Conservation (phyloP, 1,140 invertebrate species). For the Drosophila nannoptera region DNA sequence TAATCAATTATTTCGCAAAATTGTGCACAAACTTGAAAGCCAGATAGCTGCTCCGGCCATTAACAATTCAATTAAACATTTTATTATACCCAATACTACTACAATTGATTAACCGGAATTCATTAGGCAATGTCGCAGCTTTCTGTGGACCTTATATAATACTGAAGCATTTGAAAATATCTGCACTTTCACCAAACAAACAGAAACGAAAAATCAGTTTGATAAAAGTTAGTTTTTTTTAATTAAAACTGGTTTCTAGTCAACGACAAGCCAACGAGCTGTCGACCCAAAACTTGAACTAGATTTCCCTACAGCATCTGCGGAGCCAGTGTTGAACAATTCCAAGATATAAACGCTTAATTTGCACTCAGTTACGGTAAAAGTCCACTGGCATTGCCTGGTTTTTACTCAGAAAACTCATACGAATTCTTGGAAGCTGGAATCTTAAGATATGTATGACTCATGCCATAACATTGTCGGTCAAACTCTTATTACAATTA, state of each 20-base stretch:
- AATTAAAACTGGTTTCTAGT: conserved; percentile 68
- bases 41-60: conserved; percentile 5
- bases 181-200: conserved; percentile 60
- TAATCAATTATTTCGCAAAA: conserved; percentile 41
- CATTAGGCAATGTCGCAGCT: conserved; percentile 23
- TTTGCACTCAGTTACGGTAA: conserved; percentile 56
- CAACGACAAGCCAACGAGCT: conserved; percentile 35
- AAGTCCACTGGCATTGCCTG: conserved; percentile 18
- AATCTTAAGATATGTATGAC: conserved; percentile 49
- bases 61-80: conserved; percentile 43
- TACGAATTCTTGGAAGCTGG: conserved; percentile 57
- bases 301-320: conserved; percentile 63
- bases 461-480: conserved; percentile 50
- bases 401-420: conserved; percentile 68
- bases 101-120: conserved; percentile 55
- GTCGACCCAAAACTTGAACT: conserved; percentile 70
- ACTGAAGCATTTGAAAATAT: conserved; percentile 39
- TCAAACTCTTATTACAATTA: conserved; percentile 49
- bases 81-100: conserved; percentile 13
- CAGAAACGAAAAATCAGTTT: conserved; percentile 33
- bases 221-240: conserved; percentile 60
- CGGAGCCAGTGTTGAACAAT: conserved; percentile 12
- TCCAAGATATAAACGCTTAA: conserved; percentile 25
- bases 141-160: conserved; percentile 52
- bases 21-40: conserved; percentile 4